These are phyloP conservation scores for Todiramphus chloris DNA, from an alignment of 2,113 vertebrate genomes.

Conservation along the genomic window DNA sequence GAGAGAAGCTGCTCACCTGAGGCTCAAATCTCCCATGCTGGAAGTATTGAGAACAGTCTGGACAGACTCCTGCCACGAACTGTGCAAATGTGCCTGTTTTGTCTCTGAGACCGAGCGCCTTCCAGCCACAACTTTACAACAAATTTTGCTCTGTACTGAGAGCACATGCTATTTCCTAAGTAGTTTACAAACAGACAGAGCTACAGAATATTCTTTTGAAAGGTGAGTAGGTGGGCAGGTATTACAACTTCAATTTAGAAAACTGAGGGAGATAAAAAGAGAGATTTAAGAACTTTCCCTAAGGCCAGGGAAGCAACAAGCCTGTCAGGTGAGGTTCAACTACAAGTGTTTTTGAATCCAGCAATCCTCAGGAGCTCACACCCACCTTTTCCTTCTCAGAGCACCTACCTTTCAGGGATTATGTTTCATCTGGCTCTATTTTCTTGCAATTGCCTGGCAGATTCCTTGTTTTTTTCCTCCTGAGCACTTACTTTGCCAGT, in stretches of 20 bases:
- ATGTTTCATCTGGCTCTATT: background rate
- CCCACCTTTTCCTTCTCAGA: background rate
- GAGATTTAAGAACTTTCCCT: background rate
- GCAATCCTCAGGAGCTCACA: background rate
- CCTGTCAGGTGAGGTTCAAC: background rate
- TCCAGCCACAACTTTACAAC: background rate
- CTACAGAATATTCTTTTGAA: conserved; percentile 4
- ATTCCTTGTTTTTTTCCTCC: background rate
- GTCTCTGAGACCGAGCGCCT: background rate
- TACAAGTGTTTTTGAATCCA: background rate
- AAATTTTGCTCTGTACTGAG: background rate
- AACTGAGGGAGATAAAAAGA: background rate
- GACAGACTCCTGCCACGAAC: background rate
- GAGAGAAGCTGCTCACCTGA: background rate
- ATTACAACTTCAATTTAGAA: background rate
- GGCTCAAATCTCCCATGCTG: background rate
- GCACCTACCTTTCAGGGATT: background rate
- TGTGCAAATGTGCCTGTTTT: background rate
- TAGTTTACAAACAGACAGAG: background rate
- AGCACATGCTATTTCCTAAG: background rate
- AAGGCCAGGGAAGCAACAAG: conserved; percentile 14
- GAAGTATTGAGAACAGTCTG: background rate
- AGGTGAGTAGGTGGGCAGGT: conserved; percentile 24
- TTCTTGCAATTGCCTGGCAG: background rate
- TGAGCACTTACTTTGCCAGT: background rate